phyloP scores from a whole-genome alignment of 1,140 invertebrate species.

The Polypedilum vanderplanki region DNA sequence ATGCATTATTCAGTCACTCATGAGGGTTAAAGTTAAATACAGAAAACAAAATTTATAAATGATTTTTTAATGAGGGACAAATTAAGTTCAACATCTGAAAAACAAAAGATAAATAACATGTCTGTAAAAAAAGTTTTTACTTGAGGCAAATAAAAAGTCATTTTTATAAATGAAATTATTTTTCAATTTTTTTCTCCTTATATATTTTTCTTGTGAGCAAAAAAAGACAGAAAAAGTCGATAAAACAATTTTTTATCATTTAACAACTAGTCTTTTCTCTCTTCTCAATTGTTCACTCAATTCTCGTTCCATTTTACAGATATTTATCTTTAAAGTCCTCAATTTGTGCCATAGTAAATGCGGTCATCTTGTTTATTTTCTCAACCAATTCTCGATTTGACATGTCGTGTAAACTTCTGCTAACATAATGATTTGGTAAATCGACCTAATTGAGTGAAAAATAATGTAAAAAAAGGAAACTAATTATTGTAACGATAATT shows the following conservation, averaged over 20 bases:
- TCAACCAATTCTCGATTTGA: constrained; percentile 35
- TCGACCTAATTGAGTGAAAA: constrained; percentile 36
- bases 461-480: constrained; percentile 3
- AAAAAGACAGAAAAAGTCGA: no score
- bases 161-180: constrained; percentile 8
- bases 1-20: background rate
- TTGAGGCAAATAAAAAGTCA: background rate
- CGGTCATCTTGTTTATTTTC: constrained; percentile 40
- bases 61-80: background rate
- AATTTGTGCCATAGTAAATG: constrained; percentile 41
- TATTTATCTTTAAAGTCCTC: constrained; percentile 42
- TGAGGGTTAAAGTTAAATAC: background rate
- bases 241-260: background rate
- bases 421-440: constrained; percentile 42
- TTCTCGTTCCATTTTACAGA: constrained; percentile 34
- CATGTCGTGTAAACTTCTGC: constrained; percentile 33
- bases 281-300: background rate
- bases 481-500: constrained; percentile 21
- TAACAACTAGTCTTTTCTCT: background rate
- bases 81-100: background rate
- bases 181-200: constrained; percentile 8
- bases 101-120: no score
- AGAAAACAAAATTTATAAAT: no score
- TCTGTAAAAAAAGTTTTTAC: background rate
- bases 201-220: background rate